Base-by-base conservation (phyloP, 2,888 invertebrate genomes). In the Ormyrus thymus region DNA sequence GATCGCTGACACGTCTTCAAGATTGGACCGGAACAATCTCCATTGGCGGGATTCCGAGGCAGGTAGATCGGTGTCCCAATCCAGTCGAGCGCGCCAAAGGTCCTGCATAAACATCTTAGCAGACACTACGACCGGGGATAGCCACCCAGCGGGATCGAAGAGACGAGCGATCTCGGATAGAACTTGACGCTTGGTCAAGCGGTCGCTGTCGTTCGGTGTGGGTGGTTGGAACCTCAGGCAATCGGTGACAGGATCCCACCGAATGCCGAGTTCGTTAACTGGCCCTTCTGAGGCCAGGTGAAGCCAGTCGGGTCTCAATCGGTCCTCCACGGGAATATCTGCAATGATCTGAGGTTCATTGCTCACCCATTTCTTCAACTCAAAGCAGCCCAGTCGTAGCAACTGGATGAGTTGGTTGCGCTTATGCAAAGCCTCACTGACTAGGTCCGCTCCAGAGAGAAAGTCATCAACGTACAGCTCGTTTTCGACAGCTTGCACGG, bases 401-500 rank as follows among this genome's bases (percentile, higher is more conserved):
- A 66, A 2, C 6, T n/a, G 7, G 43, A 75, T 75, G 4, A 76
- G 55, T 43, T 68, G 75, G n/a, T 76, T 53, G 0, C 61, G 11
- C 7, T 15, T 53, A 0, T 6, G 10, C 13, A 11, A 10, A 3
- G 75, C 61, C 2, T 43, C 11, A 0, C 1, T n/a, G 9, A 76
- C 1, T 15, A 53, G n/a, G n/a, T 68, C 13, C 1, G 61, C 68
- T 1, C 59, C 75, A 6, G 53, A 68, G 4, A 76, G 29, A 15
- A 68, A 10, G 9, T 68, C 61, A 61, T 76, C 68, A 9, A 64
- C 50, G 46, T 76, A 76, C 9, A 43, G 51, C 1, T 76, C 68
- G n/a, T 68, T 43, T 10, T 46, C 7, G 0, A 76, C 13, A 6
- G 53, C 13, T 9, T 11, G 45, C 8, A 61, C 50, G 6, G 45